Conservation (phyloP, 2,888 invertebrate species). For the Perdita meconis region DNA sequence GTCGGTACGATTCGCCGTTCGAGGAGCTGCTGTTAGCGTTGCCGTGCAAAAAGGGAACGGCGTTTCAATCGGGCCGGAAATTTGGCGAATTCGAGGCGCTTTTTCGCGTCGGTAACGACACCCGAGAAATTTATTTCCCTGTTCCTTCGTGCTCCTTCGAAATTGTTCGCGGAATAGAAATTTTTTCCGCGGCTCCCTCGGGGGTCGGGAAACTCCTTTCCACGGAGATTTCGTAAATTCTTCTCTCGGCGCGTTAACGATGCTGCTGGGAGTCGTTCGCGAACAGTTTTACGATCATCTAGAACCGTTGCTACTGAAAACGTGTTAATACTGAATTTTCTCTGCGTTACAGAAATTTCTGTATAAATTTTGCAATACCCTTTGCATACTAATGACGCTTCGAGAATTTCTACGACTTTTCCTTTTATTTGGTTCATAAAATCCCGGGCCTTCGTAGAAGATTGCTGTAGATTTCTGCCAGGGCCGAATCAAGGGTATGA, state of each 20-base stretch:
- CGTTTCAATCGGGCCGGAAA: slow-evolving; percentile 32
- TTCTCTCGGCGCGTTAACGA: neutral
- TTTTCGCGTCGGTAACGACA: slow-evolving; percentile 27
- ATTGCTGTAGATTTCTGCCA: neutral
- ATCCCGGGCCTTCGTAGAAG: neutral
- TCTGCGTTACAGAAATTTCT: neutral
- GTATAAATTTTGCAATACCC: neutral
- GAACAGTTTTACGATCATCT: neutral
- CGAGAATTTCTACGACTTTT: neutral
- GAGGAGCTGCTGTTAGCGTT: neutral
- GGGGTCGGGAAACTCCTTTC: neutral
- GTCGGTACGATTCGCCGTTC: slow-evolving; percentile 1
- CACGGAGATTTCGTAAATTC: slow-evolving; percentile 6
- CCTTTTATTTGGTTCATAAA: neutral
- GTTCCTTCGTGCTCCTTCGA: neutral
- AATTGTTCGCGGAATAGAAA: slow-evolving; percentile 6
- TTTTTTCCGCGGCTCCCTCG: neutral
- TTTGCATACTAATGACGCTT: neutral
- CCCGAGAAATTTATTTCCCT: slow-evolving; percentile 31
- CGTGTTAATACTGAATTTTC: neutral
- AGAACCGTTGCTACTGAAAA: neutral
- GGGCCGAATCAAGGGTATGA: no score
- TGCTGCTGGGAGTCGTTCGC: neutral
- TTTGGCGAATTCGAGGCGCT: slow-evolving; percentile 18
- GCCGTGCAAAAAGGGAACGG: neutral